Percentiles rank a stretch among this genome's conserved stretches.
Conservation (phyloP, 1,140 invertebrate genomes). For the Panulirus ornatus region DNA sequence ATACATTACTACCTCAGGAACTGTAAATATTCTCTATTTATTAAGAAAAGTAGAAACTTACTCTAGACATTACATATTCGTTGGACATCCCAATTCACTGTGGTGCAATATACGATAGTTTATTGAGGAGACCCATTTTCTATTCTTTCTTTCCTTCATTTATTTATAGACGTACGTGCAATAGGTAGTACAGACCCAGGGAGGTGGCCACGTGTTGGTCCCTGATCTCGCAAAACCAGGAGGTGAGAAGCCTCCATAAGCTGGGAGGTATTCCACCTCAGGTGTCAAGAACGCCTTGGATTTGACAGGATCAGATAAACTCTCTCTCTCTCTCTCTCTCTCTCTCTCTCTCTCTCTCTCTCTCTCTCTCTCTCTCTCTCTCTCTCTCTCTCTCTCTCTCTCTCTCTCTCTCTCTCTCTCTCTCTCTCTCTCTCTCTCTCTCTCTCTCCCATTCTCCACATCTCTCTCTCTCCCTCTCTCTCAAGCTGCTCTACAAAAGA, state of each 20-base stretch:
- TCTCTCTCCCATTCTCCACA: neutral
- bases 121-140: no score
- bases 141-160: no score
- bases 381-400: constrained; percentile 47
- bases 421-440: constrained; percentile 58
- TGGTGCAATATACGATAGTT: no score
- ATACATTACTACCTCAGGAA: no score
- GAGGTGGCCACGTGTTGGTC: neutral
- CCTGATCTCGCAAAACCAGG: neutral
- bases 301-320: neutral
- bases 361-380: constrained; percentile 38
- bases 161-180: neutral
- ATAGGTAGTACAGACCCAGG: no score
- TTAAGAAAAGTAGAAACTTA: no score
- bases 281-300: neutral
- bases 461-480: constrained; percentile 19
- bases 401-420: constrained; percentile 60
- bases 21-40: no score
- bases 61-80: no score
- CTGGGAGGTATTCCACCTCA: neutral
- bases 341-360: neutral
- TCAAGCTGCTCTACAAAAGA: no score
- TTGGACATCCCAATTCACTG: no score
- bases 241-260: neutral
- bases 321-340: constrained; percentile 9